Percentiles rank a stretch among this genome's conserved stretches.
Evolutionary conservation across 1,140 invertebrate species (phyloP).

Genomic region (Calephelis virginiensis): DNA sequence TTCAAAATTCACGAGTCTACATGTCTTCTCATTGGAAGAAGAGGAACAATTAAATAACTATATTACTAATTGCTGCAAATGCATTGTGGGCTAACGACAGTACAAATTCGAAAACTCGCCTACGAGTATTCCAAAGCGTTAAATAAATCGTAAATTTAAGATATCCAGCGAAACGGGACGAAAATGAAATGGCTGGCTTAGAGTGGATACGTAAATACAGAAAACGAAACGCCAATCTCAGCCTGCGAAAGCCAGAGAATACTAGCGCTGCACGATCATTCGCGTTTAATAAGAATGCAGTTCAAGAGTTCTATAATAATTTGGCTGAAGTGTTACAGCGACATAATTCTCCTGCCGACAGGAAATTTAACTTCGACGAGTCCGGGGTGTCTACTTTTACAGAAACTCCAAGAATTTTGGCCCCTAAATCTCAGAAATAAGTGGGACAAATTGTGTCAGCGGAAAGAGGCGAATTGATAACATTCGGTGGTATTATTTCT

Average conservation of each 20-base stretch:
- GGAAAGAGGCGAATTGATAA: constrained; percentile 56
- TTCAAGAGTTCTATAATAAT: constrained; percentile 34
- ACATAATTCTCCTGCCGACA: constrained; percentile 47
- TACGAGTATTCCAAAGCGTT: constrained; percentile 23
- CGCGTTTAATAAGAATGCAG: background rate
- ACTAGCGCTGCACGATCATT: constrained; percentile 55
- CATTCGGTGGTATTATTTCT: constrained; percentile 48
- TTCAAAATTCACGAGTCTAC: no score
- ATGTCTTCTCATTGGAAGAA: background rate
- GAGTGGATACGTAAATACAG: constrained; percentile 28
- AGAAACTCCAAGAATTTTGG: constrained; percentile 43
- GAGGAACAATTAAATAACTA: background rate
- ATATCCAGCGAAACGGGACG: constrained; percentile 33
- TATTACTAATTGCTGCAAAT: constrained; percentile 17
- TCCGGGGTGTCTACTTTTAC: constrained; percentile 60
- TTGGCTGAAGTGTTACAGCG: constrained; percentile 22
- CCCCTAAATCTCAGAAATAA: constrained; percentile 19
- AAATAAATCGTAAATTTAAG: no score
- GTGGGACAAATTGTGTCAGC: constrained; percentile 35
- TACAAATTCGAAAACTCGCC: background rate
- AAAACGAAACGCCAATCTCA: constrained; percentile 30
- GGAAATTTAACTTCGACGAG: constrained; percentile 75
- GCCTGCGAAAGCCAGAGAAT: constrained; percentile 54
- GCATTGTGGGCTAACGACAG: constrained; percentile 6
- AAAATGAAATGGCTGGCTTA: constrained; percentile 28